Base-by-base conservation (phyloP, 1,140 invertebrate species). In the Aphis craccivora region DNA sequence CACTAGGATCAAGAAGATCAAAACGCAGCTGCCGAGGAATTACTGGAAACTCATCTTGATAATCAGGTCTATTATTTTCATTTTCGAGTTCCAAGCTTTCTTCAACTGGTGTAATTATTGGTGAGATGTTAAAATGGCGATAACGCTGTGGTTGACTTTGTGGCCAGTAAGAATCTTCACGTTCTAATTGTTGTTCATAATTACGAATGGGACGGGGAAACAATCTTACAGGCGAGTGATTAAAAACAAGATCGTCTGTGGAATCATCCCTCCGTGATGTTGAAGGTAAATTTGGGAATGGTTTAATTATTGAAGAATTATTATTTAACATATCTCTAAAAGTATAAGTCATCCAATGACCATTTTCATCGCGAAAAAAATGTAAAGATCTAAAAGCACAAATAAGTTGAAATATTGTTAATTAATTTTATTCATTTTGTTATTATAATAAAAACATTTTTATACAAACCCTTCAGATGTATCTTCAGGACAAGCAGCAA, bases 321-420 rank as follows among this genome's bases (percentile, higher is more conserved):
- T 89, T 93, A 89, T 89, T 81, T 48, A 89, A 76, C 45, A 88
- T 37, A 45, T 98, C 98, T 94, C 98, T 97, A 95, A 99, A 98
- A 0, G 97, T 98, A 94, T 99, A 99, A 0, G 97, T 97, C 96
- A 98, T 95, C 96, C 96, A 97, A 67, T 97, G 96, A 0, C 97
- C 97, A 93, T 96, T 96, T 94, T 97, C 97, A 94, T 97, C 97
- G 94, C 96, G 96, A 95, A 98, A 98, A 95, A 97, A 98, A 95
- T 99, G 98, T 84, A 98, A 97, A 14, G 98, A 97, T 76, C 98
- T 98, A 8, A 40, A 94, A 98, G 97, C 14, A 97, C 97, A 0
- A 98, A 98, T 53, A 55, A 86, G 94, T 99, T 98, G 94, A 98
- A 97, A 95, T 98, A 98, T 91, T 97, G 97, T 25, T 96, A 1